Base-by-base conservation (phyloP, 2,888 invertebrate species). In the Linnaemya tessellans region DNA sequence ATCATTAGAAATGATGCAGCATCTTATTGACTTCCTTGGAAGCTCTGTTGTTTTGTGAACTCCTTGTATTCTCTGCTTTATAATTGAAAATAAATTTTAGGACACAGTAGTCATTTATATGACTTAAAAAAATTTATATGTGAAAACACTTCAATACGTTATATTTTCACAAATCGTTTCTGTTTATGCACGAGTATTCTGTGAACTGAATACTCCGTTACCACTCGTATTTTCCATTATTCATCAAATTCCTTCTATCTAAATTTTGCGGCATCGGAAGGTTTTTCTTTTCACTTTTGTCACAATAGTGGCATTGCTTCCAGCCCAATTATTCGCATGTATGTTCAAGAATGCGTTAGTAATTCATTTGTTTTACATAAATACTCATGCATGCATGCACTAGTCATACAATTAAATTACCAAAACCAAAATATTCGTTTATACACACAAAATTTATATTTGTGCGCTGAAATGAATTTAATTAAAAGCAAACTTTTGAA, bases 401-500 rank as follows among this genome's bases (percentile, higher is more conserved):
- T 67, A 49, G 49, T 58, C 51, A 80, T 67, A 38, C 67, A 80
- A 80, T 80, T 58, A 73, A 80, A 67, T 67, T 80, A 67, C 65
- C 49, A 65, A n/a, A 70, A 80, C 67, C 65, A 80, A 80, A 58
- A 49, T 11, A 49, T 35, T 60, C 49, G 13, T 54, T 77, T 62
- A 11, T 30, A 41, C 30, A 70, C 18, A 51, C 49, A 18, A 22
- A 58, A 46, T 20, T 35, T 35, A 43, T 3, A 74, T 20, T 30
- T 30, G 30, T 30, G 30, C 30, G 30, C 30, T 30, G 30, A 5
- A 30, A 30, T 30, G 18, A 80, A 80, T 80, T 80, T 51, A 80
- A 80, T 80, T 74, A 74, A 80, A 80, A 68, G 51, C 20, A 74
- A 67, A 74, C 67, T 46, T 74, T 74, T 67, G 46, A 74, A 60